phyloP scores from a whole-genome alignment of 2,888 invertebrate species.

The Listrodromus nycthemerus region DNA sequence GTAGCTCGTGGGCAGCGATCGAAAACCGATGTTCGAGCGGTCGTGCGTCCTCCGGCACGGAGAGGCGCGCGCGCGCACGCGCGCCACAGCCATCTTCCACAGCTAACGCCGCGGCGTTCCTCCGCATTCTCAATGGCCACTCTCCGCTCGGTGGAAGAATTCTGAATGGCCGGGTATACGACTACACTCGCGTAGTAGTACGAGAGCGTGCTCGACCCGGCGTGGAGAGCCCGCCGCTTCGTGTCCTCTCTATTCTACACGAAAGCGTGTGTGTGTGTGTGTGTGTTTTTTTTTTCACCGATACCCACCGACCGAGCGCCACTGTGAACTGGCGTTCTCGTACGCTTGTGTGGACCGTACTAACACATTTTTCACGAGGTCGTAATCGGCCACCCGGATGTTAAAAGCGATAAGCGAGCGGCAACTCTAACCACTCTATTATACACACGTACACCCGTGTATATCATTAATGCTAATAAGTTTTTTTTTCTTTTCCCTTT shows the following conservation, averaged over 20 bases:
- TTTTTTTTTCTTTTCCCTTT: neutral
- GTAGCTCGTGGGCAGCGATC: neutral
- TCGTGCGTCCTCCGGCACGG: constrained; percentile 36
- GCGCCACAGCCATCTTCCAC: constrained; percentile 37
- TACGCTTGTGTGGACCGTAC: neutral
- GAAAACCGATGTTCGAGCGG: constrained; percentile 29
- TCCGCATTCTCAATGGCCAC: constrained; percentile 67
- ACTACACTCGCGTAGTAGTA: constrained; percentile 53
- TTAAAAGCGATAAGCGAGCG: constrained; percentile 31
- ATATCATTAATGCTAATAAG: constrained; percentile 42
- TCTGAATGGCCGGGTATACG: constrained; percentile 50
- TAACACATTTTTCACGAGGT: constrained; percentile 33
- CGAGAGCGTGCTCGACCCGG: constrained; percentile 24
- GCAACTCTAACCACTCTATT: constrained; percentile 19
- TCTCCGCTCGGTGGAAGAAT: constrained; percentile 47
- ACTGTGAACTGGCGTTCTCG: neutral
- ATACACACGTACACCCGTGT: constrained; percentile 7
- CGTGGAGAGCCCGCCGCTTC: neutral
- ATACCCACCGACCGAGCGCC: neutral
- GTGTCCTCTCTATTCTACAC: constrained; percentile 15
- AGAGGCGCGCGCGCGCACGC: constrained; percentile 20
- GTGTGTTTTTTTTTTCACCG: neutral
- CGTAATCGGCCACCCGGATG: constrained; percentile 40
- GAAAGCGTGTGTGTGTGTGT: neutral
- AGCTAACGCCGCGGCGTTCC: constrained; percentile 47